Base-by-base conservation (phyloP, 1,140 invertebrate species). In the Aculops lycopersici region DNA sequence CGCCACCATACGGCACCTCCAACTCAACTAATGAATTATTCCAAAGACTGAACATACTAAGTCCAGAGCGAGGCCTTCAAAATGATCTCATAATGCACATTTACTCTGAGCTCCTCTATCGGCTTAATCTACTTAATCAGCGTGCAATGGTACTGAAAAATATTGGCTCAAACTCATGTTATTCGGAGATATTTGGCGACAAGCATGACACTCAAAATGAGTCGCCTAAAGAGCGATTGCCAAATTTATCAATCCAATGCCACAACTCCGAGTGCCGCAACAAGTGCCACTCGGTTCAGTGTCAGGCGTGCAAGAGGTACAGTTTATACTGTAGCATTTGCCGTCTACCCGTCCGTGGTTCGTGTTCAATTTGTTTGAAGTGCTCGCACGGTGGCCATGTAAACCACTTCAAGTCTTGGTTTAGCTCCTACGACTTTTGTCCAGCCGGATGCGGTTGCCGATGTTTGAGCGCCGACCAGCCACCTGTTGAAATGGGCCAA, bases 361-460 rank as follows among this genome's bases (percentile, higher is more conserved):
- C 45, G 13, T 19, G 24, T 20, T 47, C 19, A 35, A 35, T 40
- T 24, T 47, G 46, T 38, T n/a, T 41, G 15, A 14, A 37, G 4
- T 47, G 46, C 36, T 76, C 78, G 1, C 83, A 92, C 59, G 81
- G 79, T 21, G 81, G 81, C 5, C 84, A 92, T 54, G 69, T 70
- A 3, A 55, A 61, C 40, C 79, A 84, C 56, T 64, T 84, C 51
- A 57, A 67, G 44, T 58, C 68, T 31, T 86, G 80, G 80, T 83
- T 78, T 59, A 58, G 53, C 15, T 58, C 51, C 18, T 62, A 70
- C 46, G 55, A 64, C 51, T 56, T 67, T 21, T 74, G 74, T 52
- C 65, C 72, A 4, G 64, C 74, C 3, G 79, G 79, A 14, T 92
- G 83, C 60, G 81, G 81, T 2, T 92, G 84, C 58, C 64, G 62